Conservation (phyloP, 2,797 vertebrate genomes). For the Ciconia nigra region DNA sequence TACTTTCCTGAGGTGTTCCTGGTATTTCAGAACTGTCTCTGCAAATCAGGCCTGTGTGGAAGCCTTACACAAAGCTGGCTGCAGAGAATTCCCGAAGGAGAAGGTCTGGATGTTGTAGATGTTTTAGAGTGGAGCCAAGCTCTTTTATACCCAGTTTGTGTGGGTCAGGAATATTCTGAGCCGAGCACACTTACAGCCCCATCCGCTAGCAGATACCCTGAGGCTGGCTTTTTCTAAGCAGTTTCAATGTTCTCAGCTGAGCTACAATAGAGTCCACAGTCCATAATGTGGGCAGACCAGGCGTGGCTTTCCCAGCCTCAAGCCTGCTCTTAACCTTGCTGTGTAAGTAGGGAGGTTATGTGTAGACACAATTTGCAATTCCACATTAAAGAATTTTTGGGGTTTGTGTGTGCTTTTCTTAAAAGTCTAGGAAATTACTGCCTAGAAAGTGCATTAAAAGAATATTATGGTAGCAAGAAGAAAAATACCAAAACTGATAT, state of each 20-base stretch:
- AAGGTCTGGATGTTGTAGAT: not conserved
- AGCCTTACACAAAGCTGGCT: not conserved
- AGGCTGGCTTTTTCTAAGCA: not conserved
- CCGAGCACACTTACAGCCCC: not conserved
- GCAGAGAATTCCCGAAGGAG: not conserved
- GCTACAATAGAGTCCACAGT: not conserved
- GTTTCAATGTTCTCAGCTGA: not conserved
- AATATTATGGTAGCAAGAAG: not conserved
- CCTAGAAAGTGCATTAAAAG: not conserved
- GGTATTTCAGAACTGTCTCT: not conserved
- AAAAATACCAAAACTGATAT: not conserved
- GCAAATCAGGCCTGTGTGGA: not conserved
- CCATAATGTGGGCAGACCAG: conserved; percentile 2
- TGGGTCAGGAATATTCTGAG: not conserved
- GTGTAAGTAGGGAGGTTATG: not conserved
- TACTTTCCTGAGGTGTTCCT: not conserved
- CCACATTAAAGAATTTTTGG: not conserved
- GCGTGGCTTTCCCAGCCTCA: conserved; percentile 22
- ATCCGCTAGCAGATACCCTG: not conserved
- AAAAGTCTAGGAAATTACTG: not conserved
- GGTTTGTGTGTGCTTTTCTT: not conserved
- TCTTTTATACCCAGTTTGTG: not conserved
- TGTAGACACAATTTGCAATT: not conserved
- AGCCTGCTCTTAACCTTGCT: not conserved
- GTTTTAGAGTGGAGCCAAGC: not conserved